Percentiles rank a stretch among this genome's conserved stretches.
phyloP scores from a whole-genome alignment of 1,140 invertebrate genomes.

The Geopemphigus sp. region DNA sequence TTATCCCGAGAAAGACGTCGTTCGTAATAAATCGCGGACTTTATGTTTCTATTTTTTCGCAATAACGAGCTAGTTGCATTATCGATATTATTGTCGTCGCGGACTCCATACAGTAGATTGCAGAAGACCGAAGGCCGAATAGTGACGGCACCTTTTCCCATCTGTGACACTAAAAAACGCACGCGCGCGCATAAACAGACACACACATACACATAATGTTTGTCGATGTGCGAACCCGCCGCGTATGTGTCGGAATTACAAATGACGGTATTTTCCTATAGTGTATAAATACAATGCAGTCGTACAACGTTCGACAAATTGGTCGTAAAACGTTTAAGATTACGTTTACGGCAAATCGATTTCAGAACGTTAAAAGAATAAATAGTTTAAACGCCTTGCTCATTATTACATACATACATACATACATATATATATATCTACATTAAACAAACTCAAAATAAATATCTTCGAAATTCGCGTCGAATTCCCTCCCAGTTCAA shows the following conservation, averaged over 20 bases:
- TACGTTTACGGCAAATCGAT: no score
- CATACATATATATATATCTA: no score
- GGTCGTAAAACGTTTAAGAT: no score
- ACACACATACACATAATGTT: no score
- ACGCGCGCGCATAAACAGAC: background rate
- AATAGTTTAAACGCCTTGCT: no score
- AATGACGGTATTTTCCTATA: no score
- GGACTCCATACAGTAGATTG: background rate
- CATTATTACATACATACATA: no score
- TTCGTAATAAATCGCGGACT: background rate
- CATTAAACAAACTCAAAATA: background rate
- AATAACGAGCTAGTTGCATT: background rate
- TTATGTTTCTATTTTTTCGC: background rate
- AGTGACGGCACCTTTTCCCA: background rate
- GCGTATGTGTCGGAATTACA: no score
- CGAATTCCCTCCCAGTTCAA: background rate
- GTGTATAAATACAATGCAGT: no score
- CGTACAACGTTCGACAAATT: no score
- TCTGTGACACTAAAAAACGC: background rate
- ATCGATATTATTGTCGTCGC: background rate
- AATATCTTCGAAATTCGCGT: background rate
- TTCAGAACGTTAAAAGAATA: no score
- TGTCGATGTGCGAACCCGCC: no score
- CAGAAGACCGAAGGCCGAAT: background rate
- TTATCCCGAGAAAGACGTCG: background rate